Evolutionary conservation across 2,113 vertebrate species (phyloP).

Genomic region (Capreolus pygargus): DNA sequence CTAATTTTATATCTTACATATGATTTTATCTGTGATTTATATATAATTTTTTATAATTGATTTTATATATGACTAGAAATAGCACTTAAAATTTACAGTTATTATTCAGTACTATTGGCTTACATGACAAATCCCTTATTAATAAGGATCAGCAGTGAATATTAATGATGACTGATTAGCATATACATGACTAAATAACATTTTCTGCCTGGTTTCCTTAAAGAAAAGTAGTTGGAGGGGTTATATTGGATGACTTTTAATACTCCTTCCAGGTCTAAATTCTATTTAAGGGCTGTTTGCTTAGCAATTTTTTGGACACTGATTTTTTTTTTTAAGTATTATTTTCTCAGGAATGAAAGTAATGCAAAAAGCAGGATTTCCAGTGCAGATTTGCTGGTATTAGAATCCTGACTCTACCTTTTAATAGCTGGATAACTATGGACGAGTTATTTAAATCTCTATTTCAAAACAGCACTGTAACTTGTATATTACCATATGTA

Average conservation of each 20-base stretch:
- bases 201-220: slow-evolving; percentile 6
- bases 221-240: neutral
- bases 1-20: neutral
- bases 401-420: neutral
- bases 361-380: neutral
- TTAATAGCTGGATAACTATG: neutral
- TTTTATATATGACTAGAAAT: neutral
- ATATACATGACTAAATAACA: neutral
- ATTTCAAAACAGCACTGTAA: neutral
- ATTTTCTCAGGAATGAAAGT: slow-evolving; percentile 7
- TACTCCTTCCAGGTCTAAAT: neutral
- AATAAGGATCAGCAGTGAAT: slow-evolving; percentile 3
- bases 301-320: slow-evolving; percentile 8
- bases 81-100: neutral
- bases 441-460: slow-evolving; percentile 22
- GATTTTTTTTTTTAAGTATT: neutral
- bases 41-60: neutral
- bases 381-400: neutral
- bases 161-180: neutral
- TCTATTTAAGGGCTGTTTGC: neutral
- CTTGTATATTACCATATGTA: neutral
- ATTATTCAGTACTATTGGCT: neutral
- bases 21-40: neutral
- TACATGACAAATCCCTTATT: neutral
- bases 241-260: neutral